phyloP scores from a whole-genome alignment of 2,797 vertebrate genomes.

The Phrynocephalus forsythii region DNA sequence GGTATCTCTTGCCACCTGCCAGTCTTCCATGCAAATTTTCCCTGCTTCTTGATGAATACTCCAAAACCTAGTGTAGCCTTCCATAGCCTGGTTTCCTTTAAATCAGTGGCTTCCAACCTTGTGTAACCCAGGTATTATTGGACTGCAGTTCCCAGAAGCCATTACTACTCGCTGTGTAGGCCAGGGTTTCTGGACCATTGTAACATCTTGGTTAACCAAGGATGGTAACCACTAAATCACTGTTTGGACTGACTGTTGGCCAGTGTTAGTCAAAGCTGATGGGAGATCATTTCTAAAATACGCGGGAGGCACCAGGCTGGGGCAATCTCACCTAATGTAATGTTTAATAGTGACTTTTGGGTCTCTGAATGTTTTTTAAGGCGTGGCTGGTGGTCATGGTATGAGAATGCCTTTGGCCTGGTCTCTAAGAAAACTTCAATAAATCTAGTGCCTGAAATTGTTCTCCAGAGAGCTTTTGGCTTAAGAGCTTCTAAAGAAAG shows the following conservation, averaged over 20 bases:
- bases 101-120: no score
- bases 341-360: background rate
- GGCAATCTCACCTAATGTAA: background rate
- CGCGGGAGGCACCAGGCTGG: no score
- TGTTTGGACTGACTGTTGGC: no score
- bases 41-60: background rate
- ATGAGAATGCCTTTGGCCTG: background rate
- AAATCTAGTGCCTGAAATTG: slow-evolving; percentile 4
- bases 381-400: background rate
- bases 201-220: no score
- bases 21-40: background rate
- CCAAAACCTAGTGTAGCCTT: background rate
- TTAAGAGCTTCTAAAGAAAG: rapidly evolving
- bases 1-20: background rate
- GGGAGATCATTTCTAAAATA: no score
- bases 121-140: no score
- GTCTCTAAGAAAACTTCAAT: background rate
- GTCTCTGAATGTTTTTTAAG: background rate
- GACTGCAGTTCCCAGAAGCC: no score
- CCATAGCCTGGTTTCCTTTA: no score
- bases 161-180: no score
- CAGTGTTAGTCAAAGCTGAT: no score
- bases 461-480: slow-evolving; percentile 20
- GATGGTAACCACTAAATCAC: no score
- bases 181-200: no score